Evolutionary conservation across 2,888 invertebrate genomes (phyloP).

Genomic region (Eupithecia dodoneata): DNA sequence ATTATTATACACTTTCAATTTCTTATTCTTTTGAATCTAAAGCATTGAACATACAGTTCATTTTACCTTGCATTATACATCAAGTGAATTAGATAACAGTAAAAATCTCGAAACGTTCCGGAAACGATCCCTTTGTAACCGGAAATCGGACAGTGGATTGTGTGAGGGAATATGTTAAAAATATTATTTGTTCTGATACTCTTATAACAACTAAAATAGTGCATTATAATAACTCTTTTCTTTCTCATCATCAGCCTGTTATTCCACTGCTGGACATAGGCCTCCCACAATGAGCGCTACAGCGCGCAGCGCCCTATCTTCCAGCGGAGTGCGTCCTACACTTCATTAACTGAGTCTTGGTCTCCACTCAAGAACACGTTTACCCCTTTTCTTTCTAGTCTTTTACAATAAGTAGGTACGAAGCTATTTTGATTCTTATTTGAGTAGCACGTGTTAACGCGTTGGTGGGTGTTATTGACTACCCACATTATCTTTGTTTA

Average conservation of each 20-base stretch:
- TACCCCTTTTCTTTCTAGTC: not conserved
- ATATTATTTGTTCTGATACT: not conserved
- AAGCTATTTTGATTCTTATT: not conserved
- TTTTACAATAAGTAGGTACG: not conserved
- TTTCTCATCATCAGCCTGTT: not conserved
- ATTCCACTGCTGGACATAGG: too few species aligned
- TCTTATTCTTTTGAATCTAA: not conserved
- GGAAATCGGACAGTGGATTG: conserved; percentile 6
- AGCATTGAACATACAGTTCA: not conserved
- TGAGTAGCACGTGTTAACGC: not conserved
- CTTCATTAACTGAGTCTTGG: too few species aligned
- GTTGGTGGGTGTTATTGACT: not conserved
- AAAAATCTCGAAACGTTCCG: not conserved
- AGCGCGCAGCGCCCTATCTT: too few species aligned
- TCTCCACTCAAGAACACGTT: too few species aligned
- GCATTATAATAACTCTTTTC: not conserved
- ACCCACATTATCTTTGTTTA: not conserved
- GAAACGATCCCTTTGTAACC: not conserved
- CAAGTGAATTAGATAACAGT: not conserved
- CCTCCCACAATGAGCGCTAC: too few species aligned
- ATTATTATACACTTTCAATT: not conserved
- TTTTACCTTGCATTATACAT: not conserved
- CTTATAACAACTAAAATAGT: not conserved
- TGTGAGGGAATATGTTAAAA: conserved; percentile 3
- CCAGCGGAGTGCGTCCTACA: too few species aligned